Evolutionary conservation across 2,113 vertebrate genomes (phyloP).

Genomic region (Lagenorhynchus albirostris): DNA sequence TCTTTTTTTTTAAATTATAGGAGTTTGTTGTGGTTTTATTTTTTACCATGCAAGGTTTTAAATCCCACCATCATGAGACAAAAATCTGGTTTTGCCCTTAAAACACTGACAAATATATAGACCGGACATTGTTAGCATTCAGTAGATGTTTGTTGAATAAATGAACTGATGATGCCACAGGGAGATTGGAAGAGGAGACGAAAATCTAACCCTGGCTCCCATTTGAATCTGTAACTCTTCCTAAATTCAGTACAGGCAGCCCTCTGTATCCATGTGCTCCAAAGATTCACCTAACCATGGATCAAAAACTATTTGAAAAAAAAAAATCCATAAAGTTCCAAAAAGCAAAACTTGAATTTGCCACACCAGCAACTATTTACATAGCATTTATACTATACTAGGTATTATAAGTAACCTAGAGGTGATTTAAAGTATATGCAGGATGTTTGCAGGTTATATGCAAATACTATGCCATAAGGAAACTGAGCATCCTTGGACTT

Average conservation of each 20-base stretch:
- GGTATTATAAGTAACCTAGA: not conserved
- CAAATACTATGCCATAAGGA: not conserved
- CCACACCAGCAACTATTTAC: not conserved
- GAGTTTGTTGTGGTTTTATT: not conserved
- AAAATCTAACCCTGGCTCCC: not conserved
- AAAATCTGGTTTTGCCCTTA: not conserved
- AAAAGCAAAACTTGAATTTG: not conserved
- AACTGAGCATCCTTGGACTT: not conserved
- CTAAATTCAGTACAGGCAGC: not conserved
- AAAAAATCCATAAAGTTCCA: not conserved
- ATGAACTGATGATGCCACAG: not conserved
- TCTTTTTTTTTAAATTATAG: not conserved
- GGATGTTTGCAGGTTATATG: not conserved
- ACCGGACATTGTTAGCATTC: not conserved
- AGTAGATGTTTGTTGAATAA: not conserved
- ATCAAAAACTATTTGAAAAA: not conserved
- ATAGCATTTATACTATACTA: not conserved
- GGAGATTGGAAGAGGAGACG: not conserved
- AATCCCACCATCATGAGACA: not conserved
- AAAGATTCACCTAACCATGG: not conserved
- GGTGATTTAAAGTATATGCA: too few relatives aligned
- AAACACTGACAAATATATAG: not conserved
- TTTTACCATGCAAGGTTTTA: not conserved
- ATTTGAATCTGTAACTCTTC: not conserved
- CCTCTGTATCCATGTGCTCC: not conserved